These are phyloP conservation scores for Microdon myrmicae DNA, from an alignment of 2,888 invertebrate species.

Conservation along the genomic window DNA sequence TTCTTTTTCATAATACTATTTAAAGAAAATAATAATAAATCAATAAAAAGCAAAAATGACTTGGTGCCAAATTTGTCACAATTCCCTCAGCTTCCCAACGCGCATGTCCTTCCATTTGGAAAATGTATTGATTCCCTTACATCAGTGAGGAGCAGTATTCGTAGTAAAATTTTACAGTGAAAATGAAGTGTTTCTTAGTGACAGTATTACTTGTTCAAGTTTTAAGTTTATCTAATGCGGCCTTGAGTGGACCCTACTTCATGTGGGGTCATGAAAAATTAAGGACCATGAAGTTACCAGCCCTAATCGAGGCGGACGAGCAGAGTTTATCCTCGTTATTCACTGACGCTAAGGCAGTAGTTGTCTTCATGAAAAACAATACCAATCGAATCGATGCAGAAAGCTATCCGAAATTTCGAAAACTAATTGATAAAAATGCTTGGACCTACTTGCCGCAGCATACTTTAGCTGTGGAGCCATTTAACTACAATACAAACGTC, in stretches of 20 bases:
- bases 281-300: constrained; percentile 68
- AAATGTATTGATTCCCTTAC: constrained; percentile 47
- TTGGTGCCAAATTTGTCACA: constrained; percentile 41
- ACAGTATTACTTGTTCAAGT: constrained; percentile 56
- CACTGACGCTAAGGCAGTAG: constrained; percentile 70
- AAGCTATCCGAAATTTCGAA: constrained; percentile 70
- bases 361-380: constrained; percentile 72
- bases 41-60: constrained; percentile 27
- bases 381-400: constrained; percentile 70
- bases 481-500: constrained; percentile 72
- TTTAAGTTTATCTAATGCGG: constrained; percentile 61
- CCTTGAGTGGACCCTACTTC: constrained; percentile 72
- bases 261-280: constrained; percentile 71
- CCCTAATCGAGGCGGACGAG: constrained; percentile 69
- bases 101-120: constrained; percentile 46
- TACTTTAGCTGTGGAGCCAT: constrained; percentile 71
- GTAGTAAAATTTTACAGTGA: constrained; percentile 2
- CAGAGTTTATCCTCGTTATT: constrained; percentile 71
- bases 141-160: constrained; percentile 21
- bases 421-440: constrained; percentile 69
- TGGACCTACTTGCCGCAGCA: constrained; percentile 71
- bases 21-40: constrained; percentile 10
- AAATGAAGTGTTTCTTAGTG: constrained; percentile 37
- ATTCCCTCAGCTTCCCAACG: constrained; percentile 5
- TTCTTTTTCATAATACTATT: no score